Evolutionary conservation across 2,888 invertebrate species (phyloP).

Genomic region (Synanthedon formicaeformis): DNA sequence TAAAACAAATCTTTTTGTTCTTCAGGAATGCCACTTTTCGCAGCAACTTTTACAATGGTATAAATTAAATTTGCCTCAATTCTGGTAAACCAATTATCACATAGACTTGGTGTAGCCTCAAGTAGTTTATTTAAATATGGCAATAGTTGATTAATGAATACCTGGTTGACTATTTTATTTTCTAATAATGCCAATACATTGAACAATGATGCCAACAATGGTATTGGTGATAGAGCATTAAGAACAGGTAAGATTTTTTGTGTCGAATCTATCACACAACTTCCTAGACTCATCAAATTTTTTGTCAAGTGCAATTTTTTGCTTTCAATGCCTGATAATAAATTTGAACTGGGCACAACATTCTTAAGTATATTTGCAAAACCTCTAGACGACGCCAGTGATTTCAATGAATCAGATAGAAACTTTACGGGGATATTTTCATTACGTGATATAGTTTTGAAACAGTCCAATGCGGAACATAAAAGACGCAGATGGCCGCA

Average conservation of each 20-base stretch:
- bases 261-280: slow-evolving; percentile 34
- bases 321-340: slow-evolving; percentile 44
- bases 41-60: slow-evolving; percentile 56
- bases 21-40: slow-evolving; percentile 39
- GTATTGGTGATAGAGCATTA: slow-evolving; percentile 42
- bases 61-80: slow-evolving; percentile 71
- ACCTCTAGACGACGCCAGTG: slow-evolving; percentile 50
- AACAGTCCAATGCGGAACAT: slow-evolving; percentile 48
- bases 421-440: slow-evolving; percentile 36
- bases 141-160: slow-evolving; percentile 42
- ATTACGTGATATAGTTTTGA: slow-evolving; percentile 33
- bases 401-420: slow-evolving; percentile 33
- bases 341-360: slow-evolving; percentile 44
- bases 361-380: slow-evolving; percentile 52
- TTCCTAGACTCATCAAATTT: slow-evolving; percentile 44
- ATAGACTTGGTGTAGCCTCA: slow-evolving; percentile 41
- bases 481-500: slow-evolving; percentile 51
- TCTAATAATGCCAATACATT: slow-evolving; percentile 36
- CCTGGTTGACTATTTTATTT: slow-evolving; percentile 36
- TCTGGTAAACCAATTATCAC: slow-evolving; percentile 74
- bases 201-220: slow-evolving; percentile 48
- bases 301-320: slow-evolving; percentile 36
- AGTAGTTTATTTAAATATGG: slow-evolving; percentile 55
- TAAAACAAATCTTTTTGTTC: slow-evolving; percentile 63
- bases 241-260: slow-evolving; percentile 51